Conservation (phyloP, 2,797 vertebrate species). For the Cottoperca gobio region DNA sequence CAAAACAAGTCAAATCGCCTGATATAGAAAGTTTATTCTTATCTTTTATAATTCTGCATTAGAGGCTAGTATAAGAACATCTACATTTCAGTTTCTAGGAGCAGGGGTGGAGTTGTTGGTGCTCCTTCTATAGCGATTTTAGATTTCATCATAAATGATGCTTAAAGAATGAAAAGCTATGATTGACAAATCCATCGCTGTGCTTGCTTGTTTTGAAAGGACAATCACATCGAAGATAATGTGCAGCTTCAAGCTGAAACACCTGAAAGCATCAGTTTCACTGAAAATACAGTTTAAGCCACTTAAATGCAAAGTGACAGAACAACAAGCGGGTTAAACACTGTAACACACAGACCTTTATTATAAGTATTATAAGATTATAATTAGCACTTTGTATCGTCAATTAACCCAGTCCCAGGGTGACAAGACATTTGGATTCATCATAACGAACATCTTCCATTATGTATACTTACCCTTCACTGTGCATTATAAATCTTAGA, state of each 20-base stretch:
- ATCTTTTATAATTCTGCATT: neutral
- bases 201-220: neutral
- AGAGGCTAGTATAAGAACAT: neutral
- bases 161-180: neutral
- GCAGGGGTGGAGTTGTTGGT: neutral
- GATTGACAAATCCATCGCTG: neutral
- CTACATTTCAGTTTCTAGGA: neutral
- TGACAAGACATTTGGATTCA: neutral
- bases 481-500: constrained; percentile 32
- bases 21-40: constrained; percentile 6
- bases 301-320: constrained; percentile 8
- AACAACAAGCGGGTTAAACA: neutral
- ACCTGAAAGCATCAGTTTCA: constrained; percentile 5
- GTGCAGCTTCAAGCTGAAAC: constrained; percentile 11
- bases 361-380: neutral
- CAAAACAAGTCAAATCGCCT: constrained; percentile 22
- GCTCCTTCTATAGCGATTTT: neutral
- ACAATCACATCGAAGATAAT: constrained; percentile 4
- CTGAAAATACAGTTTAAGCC: neutral
- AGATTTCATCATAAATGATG: neutral
- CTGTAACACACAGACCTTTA: neutral
- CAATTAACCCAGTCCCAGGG: neutral
- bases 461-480: neutral
- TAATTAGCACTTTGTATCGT: neutral
- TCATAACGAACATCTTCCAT: neutral